These are phyloP conservation scores for Dermochelys coriacea DNA, from an alignment of 2,797 vertebrate species.

Conservation along the genomic window DNA sequence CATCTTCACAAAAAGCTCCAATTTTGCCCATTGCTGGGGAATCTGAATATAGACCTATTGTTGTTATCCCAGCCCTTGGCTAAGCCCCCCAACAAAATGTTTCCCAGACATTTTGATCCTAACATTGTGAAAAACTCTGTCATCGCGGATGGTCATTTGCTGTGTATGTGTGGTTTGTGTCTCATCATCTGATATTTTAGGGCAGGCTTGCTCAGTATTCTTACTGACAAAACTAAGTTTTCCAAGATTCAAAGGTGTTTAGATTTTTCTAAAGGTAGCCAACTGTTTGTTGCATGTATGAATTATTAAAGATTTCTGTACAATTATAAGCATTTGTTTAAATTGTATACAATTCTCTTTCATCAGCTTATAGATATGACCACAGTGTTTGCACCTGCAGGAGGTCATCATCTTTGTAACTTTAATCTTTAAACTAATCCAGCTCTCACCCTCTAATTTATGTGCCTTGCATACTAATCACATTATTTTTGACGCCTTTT, in stretches of 20 bases:
- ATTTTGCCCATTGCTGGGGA: not conserved
- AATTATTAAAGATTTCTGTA: not conserved
- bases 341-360: not conserved
- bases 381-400: constrained; percentile 13
- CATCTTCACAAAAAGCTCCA: constrained; percentile 2
- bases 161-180: not conserved
- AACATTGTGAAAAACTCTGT: not conserved
- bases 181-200: not conserved
- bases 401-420: constrained; percentile 9
- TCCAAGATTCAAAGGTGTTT: not conserved
- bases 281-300: not conserved
- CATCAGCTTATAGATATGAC: not conserved
- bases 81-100: not conserved
- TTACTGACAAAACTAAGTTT: not conserved
- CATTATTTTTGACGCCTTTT: constrained; percentile 74
- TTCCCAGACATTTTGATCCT: not conserved
- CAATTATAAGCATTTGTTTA: not conserved
- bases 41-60: not conserved
- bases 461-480: constrained; percentile 64
- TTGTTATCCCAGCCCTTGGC: not conserved
- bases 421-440: constrained; percentile 56
- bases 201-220: not conserved
- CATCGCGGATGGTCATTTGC: not conserved
- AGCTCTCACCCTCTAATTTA: constrained; percentile 38
- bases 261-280: not conserved